These are phyloP conservation scores for Odocoileus hemionus DNA, from an alignment of 2,113 vertebrate species.

Conservation along the genomic window DNA sequence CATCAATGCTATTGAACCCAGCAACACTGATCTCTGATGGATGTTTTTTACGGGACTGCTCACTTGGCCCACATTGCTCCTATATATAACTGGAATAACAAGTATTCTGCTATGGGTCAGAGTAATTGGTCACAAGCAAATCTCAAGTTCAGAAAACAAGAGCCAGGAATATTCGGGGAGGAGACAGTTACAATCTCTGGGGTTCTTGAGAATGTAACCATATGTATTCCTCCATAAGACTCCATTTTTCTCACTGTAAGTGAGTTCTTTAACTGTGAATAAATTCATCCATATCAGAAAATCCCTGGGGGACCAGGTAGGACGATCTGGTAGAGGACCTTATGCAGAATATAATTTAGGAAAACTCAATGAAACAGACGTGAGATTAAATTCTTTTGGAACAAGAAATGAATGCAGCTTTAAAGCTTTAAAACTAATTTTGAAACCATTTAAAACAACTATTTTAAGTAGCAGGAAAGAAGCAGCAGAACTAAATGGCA, in stretches of 20 bases:
- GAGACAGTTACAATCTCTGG: neutral
- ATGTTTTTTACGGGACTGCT: neutral
- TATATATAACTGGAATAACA: neutral
- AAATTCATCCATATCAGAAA: neutral
- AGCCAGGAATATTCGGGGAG: neutral
- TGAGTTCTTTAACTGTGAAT: neutral
- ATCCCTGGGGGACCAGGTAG: neutral
- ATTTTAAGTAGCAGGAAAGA: neutral
- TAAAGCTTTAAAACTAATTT: neutral
- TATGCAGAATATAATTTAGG: neutral
- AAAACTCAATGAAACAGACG: neutral
- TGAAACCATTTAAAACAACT: neutral
- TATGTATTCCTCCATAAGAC: neutral
- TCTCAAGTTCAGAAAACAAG: neutral
- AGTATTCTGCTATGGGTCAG: neutral
- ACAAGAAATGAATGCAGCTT: neutral
- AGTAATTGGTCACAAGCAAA: neutral
- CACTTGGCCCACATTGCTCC: neutral
- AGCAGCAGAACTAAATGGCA: neutral
- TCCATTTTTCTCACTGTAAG: neutral
- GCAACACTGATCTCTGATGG: neutral
- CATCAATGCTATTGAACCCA: neutral
- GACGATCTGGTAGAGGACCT: neutral
- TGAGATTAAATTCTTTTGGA: neutral
- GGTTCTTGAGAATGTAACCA: neutral